Conservation (phyloP, 2,797 vertebrate genomes). For the Tapirus indicus region DNA sequence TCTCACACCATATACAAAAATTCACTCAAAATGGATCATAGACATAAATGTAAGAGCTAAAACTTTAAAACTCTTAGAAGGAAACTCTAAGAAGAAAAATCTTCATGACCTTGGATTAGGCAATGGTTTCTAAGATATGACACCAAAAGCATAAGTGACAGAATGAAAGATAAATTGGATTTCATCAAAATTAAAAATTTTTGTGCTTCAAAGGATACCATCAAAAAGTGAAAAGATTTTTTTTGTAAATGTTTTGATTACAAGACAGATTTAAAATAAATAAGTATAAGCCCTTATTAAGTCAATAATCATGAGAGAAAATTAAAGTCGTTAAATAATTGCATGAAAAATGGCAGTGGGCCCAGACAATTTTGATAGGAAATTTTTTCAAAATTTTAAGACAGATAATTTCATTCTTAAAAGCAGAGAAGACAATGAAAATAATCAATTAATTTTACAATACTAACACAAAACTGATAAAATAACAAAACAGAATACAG, state of each 20-base stretch:
- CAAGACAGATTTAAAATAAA: not conserved
- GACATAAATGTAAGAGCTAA: not conserved
- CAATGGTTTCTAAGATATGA: not conserved
- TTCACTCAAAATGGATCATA: not conserved
- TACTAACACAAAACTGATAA: not conserved
- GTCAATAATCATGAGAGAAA: not conserved
- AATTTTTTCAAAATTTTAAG: not conserved
- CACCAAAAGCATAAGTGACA: not conserved
- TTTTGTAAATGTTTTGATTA: not conserved
- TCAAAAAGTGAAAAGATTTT: not conserved
- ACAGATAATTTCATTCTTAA: constrained; percentile 10
- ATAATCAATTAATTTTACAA: not conserved
- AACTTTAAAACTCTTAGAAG: not conserved
- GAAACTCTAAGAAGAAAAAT: not conserved
- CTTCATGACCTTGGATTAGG: not conserved
- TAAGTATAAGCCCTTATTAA: not conserved
- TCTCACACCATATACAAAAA: not conserved
- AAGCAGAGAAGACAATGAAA: not conserved
- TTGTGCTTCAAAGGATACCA: not conserved
- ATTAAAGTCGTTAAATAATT: constrained; percentile 7
- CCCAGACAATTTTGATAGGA: not conserved
- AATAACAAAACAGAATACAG: constrained; percentile 17
- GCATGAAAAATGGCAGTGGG: not conserved
- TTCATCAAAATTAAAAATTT: not conserved
- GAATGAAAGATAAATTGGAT: not conserved